Conservation (phyloP, 2,888 invertebrate species). For the Hanleya hanleyi region DNA sequence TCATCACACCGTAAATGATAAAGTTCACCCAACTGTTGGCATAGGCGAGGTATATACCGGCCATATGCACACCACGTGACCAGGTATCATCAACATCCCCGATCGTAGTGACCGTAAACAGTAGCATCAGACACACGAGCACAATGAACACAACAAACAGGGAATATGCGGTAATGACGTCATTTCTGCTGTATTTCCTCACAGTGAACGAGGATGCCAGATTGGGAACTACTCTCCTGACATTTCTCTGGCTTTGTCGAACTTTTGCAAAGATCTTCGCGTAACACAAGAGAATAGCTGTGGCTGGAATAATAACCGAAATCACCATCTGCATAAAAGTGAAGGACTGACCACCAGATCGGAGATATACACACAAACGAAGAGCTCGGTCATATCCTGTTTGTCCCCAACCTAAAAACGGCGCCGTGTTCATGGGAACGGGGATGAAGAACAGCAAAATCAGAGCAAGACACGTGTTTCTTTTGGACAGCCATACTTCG, state of each 20-base stretch:
- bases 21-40: conserved; percentile 33
- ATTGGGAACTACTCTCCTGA: background rate
- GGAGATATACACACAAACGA: conserved; percentile 28
- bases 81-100: conserved; percentile 18
- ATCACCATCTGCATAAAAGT: conserved; percentile 12
- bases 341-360: conserved; percentile 11
- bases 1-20: conserved; percentile 31
- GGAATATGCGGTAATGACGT: conserved; percentile 18
- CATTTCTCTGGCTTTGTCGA: background rate
- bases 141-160: conserved; percentile 23
- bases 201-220: background rate
- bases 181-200: conserved; percentile 13
- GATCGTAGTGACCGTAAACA: conserved; percentile 21
- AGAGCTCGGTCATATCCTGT: background rate
- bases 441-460: conserved; percentile 14
- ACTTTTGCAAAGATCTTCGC: conserved; percentile 10
- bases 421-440: background rate
- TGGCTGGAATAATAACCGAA: conserved; percentile 3
- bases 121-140: conserved; percentile 20
- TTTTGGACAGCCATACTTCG: conserved; percentile 6
- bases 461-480: background rate
- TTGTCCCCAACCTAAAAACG: conserved; percentile 23
- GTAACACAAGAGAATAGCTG: conserved; percentile 16
- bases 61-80: conserved; percentile 20
- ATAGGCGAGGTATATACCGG: conserved; percentile 18